Evolutionary conservation across 2,888 invertebrate species (phyloP).

Genomic region (Helleia helle): DNA sequence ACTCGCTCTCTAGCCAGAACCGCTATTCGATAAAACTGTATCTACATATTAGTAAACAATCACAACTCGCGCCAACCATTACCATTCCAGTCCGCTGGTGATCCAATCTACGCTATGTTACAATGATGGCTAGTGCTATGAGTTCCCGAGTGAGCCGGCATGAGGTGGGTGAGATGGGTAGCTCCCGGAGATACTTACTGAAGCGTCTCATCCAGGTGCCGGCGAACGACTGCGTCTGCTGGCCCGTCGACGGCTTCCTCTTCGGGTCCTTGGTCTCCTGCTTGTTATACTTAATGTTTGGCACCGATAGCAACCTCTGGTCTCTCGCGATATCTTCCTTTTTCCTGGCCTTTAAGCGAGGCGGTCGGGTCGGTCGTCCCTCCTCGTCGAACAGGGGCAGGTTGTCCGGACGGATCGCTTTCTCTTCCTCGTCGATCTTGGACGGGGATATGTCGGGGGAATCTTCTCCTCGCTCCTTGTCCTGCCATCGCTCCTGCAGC

Average conservation of each 20-base stretch:
- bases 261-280: conserved; percentile 73
- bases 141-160: too few relatives aligned
- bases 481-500: conserved; percentile 59
- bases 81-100: conserved; percentile 55
- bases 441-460: conserved; percentile 29
- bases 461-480: conserved; percentile 37
- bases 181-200: conserved; percentile 83
- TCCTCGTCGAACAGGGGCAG: conserved; percentile 71
- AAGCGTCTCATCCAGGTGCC: conserved; percentile 87
- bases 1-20: conserved; percentile 51
- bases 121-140: conserved; percentile 41
- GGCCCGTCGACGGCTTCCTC: conserved; percentile 59
- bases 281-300: conserved; percentile 79
- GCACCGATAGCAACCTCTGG: conserved; percentile 82
- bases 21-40: conserved; percentile 36
- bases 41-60: conserved; percentile 45
- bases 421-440: conserved; percentile 30
- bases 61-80: conserved; percentile 49
- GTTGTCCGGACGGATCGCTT: conserved; percentile 73
- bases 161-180: conserved; percentile 22
- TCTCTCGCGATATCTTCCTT: conserved; percentile 64
- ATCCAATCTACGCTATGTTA: conserved; percentile 49
- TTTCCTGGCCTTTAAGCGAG: conserved; percentile 61
- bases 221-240: conserved; percentile 75
- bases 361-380: conserved; percentile 50